Percentiles rank a stretch among this genome's conserved stretches.
Evolutionary conservation across 2,888 invertebrate species (phyloP).

Genomic region (Ormyrus pomaceus): DNA sequence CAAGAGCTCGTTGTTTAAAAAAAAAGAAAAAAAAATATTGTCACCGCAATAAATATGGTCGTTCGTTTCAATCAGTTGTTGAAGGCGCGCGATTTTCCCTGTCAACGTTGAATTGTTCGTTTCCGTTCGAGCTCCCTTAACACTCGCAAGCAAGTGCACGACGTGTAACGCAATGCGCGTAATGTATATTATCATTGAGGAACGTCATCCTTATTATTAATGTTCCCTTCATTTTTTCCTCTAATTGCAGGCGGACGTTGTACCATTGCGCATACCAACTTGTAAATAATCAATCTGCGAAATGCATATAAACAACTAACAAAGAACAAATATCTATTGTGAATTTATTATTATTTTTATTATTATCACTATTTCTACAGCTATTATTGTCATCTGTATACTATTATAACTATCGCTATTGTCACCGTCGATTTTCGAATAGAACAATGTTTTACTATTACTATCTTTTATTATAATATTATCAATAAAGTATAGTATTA

Average conservation of each 20-base stretch:
- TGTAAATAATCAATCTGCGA: conserved; percentile 25
- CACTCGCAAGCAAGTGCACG: not conserved
- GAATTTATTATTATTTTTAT: conserved; percentile 30
- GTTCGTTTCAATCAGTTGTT: too few relatives aligned
- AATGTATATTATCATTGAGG: conserved; percentile 20
- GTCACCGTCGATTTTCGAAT: not conserved
- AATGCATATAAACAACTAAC: not conserved
- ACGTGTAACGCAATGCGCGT: conserved; percentile 11
- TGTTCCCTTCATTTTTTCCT: conserved; percentile 14
- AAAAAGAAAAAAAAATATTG: too few relatives aligned
- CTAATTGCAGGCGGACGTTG: conserved; percentile 3
- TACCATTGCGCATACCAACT: conserved; percentile 3
- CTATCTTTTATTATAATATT: conserved; percentile 8
- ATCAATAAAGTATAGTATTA: conserved; percentile 26
- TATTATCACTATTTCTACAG: not conserved
- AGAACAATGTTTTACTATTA: conserved; percentile 8
- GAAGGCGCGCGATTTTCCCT: too few relatives aligned
- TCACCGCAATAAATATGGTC: too few relatives aligned
- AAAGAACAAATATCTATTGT: conserved; percentile 22
- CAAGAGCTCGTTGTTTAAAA: too few relatives aligned
- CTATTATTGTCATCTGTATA: not conserved
- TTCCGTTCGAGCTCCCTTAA: not conserved
- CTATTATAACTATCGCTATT: not conserved
- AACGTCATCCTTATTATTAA: not conserved
- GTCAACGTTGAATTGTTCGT: not conserved